Evolutionary conservation across 2,113 vertebrate species (phyloP), one percentile per base, ranked within the genome.

Genomic region (Thamnophis sirtalis): DNA sequence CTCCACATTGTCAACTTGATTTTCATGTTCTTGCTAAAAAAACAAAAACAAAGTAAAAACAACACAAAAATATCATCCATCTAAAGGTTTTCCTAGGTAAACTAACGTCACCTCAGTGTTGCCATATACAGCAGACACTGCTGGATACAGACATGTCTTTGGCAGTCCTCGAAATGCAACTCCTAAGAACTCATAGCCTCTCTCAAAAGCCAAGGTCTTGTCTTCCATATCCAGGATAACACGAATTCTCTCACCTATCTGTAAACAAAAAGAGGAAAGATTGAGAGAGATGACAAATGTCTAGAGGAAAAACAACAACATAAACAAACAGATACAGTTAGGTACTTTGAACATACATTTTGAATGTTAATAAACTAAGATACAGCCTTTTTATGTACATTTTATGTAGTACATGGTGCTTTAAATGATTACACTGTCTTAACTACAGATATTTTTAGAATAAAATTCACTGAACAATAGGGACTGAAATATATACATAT

Each of bases 81-180:
- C 99, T 97, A 99, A 97, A 93, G 99, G 99, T 94, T 98, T 99
- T 93, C 99, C 99, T 96, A 99, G 97, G 96, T 99, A 99, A 95
- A 99, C 99, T 99, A 99, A 99, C 96, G 99, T 99, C 98, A 99
- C 99, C 97, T 99, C 99, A 49, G 99, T 99, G 98, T 99, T 99
- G 90, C 99, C 99, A 50, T 99, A 99, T 4, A 99, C 99, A 38
- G 99, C 99, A 49, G 99, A 99, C 89, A 99, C 99, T 63, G 99
- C 99, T n/a, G 99, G 99, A 95, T 98, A 99, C 63, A 99, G 98
- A 95, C 99, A 99, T 95, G 98, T 97, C 96, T 99, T 99, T 63
- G 99, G 99, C 91, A 99, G 98, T 97, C 99, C 99, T 93, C 99
- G 98, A 96, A 99, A 99, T 10, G 99, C 99, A 95, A 99, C 98